Conservation (phyloP, 2,888 invertebrate species). For the Theretra japonica region DNA sequence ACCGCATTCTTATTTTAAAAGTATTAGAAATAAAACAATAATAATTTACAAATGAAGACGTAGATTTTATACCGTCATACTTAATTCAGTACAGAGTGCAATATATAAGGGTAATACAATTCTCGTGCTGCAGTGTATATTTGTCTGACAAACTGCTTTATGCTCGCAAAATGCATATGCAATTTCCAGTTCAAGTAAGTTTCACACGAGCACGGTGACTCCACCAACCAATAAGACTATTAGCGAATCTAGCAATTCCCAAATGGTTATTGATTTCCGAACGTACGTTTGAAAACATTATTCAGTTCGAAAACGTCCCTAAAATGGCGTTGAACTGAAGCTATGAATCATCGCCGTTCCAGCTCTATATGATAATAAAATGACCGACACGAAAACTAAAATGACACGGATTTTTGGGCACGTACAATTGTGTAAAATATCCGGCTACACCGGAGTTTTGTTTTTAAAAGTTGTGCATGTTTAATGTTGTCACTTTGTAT, state of each 20-base stretch:
- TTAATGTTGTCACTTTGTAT: neutral
- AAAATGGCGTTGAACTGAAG: neutral
- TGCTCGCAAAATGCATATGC: neutral
- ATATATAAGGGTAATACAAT: neutral
- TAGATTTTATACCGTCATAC: too few species aligned
- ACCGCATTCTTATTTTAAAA: too few species aligned
- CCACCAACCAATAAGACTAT: constrained; percentile 8
- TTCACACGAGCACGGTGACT: constrained; percentile 7
- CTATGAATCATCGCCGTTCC: constrained; percentile 2
- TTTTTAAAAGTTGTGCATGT: neutral
- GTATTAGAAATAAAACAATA: neutral
- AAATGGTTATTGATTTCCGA: constrained; percentile 8
- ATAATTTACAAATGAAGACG: neutral
- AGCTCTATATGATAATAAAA: constrained; percentile 9
- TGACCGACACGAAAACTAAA: neutral
- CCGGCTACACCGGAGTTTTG: neutral
- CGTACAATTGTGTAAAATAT: neutral
- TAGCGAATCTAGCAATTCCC: constrained; percentile 9
- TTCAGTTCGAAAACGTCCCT: neutral
- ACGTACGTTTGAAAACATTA: constrained; percentile 4
- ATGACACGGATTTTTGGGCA: constrained; percentile 9
- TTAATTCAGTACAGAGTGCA: neutral
- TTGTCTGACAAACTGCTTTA: neutral
- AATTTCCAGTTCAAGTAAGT: constrained; percentile 9
- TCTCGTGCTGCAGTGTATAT: neutral